Base-by-base conservation (phyloP, 2,888 invertebrate genomes). In the Chelonus formosanus region DNA sequence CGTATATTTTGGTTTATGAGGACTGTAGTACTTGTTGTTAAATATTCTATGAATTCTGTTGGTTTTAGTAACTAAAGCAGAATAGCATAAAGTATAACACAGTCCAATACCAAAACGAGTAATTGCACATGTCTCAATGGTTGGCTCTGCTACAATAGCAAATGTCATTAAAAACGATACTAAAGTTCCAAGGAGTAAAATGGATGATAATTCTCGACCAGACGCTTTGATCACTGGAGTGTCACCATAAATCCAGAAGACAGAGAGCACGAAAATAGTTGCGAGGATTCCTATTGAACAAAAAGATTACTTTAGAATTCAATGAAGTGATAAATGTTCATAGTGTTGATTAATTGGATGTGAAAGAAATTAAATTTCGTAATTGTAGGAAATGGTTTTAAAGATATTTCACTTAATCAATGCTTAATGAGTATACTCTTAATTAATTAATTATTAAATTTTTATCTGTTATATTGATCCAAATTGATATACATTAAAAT, bases 211-310 rank as follows among this genome's bases (percentile, higher is more conserved):
- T 71, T 88, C 88, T 34, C 87, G 81, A 2, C 87, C 87, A 1
- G 87, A 85, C 0, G 88, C 88, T 73, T 87, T 88, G 70, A 88
- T 87, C 60, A 88, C 84, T 2, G 88, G 88, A 0, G 88, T 88
- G 44, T 86, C 84, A 57, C 84, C 81, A 77, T 86, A 86, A 8
- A 79, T 77, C 84, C 86, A 85, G 75, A 88, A 88, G 5, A 87
- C 84, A 5, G 83, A 75, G 2, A 82, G 84, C 4, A 87, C 85
- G 66, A 86, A 80, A 4, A 82, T 67, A 0, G 86, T 86, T 44
- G 85, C 71, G 4, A 86, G 67, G 8, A 87, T 84, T 20, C 87
- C 86, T 85, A 78, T 48, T 10, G 20, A 48, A 20, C 20, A 20
- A 20, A 20, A 2, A 20, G 20, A 20, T 20, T 20, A 20, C 20